Evolutionary conservation across 2,797 vertebrate genomes (phyloP), one percentile per base, ranked within the genome.

Genomic region (Darevskia nairensis): DNA sequence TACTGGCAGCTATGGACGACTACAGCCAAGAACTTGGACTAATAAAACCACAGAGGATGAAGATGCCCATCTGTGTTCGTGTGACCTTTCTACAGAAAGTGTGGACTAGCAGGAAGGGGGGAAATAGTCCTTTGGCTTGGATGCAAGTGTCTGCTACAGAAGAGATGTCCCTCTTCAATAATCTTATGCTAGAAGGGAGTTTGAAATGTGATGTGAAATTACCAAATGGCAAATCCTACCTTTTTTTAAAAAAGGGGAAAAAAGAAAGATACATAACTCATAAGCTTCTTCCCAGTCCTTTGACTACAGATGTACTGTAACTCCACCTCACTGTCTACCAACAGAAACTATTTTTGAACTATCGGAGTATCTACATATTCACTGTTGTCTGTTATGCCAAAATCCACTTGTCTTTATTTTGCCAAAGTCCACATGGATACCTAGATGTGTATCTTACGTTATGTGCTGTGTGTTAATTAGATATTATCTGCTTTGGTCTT

Each of bases 21-120:
- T 8, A 71, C 50, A 55, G 25, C 15, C 4, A 80, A 86, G 79
- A 88, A 55, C 2, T 91, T 78, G 93, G 77, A 89, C 82, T 66
- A 4, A 17, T 27, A 80, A 93, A 84, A 68, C 0, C n/a, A 69
- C 8, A 17, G 46, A 89, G 3, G 80, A 25, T 8, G 61, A 76
- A 64, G 77, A 39, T 7, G 21, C 19, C 0, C 0, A 13, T 75
- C 27, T 23, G 1, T 82, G 81, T 11, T 25, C 35, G 1, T 80
- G 72, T 32, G 21, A 80, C 32, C 81, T 94, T n/a, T 95, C 95
- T 66, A 93, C 95, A 93, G 35, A 85, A 79, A 94, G 89, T 21
- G 77, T 89, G 3, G 8, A 92, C 95, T 95, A 44, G 89, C 93
- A 80, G 94, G 96, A 96, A 96, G 92, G 82, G 95, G 95, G 21